Conservation (phyloP, 2,797 vertebrate species). For the Chloroceryle amazona region DNA sequence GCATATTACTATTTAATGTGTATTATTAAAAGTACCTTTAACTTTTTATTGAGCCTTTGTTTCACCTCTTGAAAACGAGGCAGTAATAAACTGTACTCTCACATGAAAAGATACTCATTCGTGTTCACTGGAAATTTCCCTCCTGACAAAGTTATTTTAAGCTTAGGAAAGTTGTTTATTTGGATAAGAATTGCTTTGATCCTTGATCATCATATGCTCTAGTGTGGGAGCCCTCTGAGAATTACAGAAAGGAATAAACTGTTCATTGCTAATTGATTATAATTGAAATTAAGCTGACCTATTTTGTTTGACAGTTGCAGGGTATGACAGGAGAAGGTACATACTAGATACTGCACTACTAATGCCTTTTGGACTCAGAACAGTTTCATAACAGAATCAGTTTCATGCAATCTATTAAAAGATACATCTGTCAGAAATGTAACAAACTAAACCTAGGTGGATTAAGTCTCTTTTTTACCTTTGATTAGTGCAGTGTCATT, state of each 20-base stretch:
- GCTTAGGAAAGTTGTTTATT: not conserved
- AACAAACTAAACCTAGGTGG: not conserved
- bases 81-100: not conserved
- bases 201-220: not conserved
- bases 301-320: not conserved
- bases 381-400: not conserved
- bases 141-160: not conserved
- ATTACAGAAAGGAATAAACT: not conserved
- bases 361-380: not conserved
- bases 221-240: not conserved
- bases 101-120: not conserved
- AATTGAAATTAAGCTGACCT: not conserved
- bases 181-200: conserved; percentile 6
- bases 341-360: not conserved
- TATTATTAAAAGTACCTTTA: not conserved
- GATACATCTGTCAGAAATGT: not conserved
- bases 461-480: not conserved
- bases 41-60: not conserved
- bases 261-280: not conserved
- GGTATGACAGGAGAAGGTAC: not conserved
- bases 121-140: not conserved
- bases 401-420: not conserved
- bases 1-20: not conserved
- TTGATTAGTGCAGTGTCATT: not conserved
- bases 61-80: not conserved